phyloP scores from a whole-genome alignment of 2,113 vertebrate genomes.

The Elaphurus davidianus region DNA sequence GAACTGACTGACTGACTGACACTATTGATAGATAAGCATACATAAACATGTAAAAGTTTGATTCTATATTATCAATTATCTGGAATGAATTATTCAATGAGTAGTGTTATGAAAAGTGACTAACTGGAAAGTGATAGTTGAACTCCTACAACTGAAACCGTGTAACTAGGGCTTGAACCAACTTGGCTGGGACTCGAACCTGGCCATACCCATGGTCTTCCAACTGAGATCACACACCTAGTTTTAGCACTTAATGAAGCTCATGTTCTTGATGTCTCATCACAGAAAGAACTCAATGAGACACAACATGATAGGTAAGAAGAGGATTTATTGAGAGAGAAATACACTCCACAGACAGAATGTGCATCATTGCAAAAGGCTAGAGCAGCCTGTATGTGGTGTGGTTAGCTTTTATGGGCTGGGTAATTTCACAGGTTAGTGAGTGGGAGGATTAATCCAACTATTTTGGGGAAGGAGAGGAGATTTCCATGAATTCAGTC shows the following conservation, averaged over 20 bases:
- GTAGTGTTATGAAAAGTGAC: neutral
- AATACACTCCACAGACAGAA: neutral
- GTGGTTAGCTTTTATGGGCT: neutral
- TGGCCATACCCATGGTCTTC: neutral
- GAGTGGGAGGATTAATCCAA: neutral
- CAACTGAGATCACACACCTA: neutral
- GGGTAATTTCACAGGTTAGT: neutral
- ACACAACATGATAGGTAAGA: neutral
- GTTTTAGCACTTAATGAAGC: neutral
- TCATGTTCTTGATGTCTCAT: neutral
- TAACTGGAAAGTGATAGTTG: neutral
- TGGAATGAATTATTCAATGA: neutral
- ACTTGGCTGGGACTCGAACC: accelerated
- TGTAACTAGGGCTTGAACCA: neutral
- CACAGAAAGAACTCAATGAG: neutral
- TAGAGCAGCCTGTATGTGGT: neutral
- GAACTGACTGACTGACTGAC: neutral
- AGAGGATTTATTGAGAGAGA: neutral
- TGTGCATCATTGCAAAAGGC: neutral
- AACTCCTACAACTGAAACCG: neutral
- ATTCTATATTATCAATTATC: neutral
- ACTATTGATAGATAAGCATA: neutral
- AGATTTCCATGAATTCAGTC: neutral
- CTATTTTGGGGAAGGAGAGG: neutral
- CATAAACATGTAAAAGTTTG: neutral